Percentiles rank a stretch among this genome's conserved stretches.
These are phyloP conservation scores for Hycleus cichorii DNA, from an alignment of 1,140 invertebrate species.

Conservation along the genomic window DNA sequence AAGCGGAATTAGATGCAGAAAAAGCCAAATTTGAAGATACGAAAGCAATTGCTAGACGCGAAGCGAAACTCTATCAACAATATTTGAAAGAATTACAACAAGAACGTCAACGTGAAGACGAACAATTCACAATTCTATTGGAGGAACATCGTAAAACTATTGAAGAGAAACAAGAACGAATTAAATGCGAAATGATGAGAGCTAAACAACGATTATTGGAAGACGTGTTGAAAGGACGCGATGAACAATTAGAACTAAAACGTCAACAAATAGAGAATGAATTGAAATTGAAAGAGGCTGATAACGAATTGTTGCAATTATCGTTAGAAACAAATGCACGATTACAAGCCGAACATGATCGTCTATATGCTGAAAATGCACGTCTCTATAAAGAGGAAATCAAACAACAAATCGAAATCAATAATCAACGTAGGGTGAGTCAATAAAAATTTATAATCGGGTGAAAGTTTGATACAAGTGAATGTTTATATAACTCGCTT, in stretches of 20 bases:
- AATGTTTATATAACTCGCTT: neutral
- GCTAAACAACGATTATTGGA: slow-evolving; percentile 29
- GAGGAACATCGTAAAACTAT: slow-evolving; percentile 23
- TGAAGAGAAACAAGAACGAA: slow-evolving; percentile 31
- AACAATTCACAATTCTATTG: slow-evolving; percentile 23
- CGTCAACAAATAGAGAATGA: slow-evolving; percentile 29
- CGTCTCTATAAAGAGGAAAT: slow-evolving; percentile 34
- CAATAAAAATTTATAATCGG: neutral
- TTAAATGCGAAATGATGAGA: slow-evolving; percentile 26
- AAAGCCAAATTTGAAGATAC: slow-evolving; percentile 19
- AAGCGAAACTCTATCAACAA: slow-evolving; percentile 30
- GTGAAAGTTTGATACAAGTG: neutral
- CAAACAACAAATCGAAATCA: slow-evolving; percentile 35
- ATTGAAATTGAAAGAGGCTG: slow-evolving; percentile 29
- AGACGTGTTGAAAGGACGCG: slow-evolving; percentile 28
- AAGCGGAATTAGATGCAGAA: slow-evolving; percentile 31
- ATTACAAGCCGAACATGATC: slow-evolving; percentile 30
- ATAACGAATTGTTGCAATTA: slow-evolving; percentile 31
- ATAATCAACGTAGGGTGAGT: slow-evolving; percentile 30
- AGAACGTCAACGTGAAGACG: slow-evolving; percentile 29
- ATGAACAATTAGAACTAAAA: slow-evolving; percentile 30
- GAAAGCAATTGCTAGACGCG: slow-evolving; percentile 19
- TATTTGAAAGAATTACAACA: slow-evolving; percentile 31
- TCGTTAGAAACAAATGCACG: slow-evolving; percentile 30
- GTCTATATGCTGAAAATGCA: slow-evolving; percentile 20